Evolutionary conservation across 2,888 invertebrate genomes (phyloP).

Genomic region (Phortica okadai): DNA sequence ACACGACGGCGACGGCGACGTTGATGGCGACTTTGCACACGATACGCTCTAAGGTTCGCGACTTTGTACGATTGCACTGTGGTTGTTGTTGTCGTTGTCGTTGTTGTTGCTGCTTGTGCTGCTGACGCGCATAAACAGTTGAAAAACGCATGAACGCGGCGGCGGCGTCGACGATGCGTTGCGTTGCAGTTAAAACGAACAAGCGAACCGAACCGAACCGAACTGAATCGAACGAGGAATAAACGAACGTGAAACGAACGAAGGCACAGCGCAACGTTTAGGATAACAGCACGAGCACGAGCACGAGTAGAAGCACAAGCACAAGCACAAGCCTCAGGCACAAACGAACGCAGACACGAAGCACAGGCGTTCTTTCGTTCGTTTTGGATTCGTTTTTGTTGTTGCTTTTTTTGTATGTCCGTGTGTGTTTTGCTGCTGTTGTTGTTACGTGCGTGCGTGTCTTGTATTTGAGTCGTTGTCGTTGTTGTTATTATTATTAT

Average conservation of each 20-base stretch:
- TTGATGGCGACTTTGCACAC: background rate
- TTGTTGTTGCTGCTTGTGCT: conserved; percentile 19
- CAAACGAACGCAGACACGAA: background rate
- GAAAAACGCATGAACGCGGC: conserved; percentile 1
- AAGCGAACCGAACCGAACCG: background rate
- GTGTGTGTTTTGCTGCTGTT: background rate
- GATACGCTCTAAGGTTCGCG: background rate
- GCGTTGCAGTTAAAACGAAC: background rate
- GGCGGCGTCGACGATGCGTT: background rate
- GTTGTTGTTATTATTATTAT: background rate
- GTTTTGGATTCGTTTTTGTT: background rate
- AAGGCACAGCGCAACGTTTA: background rate
- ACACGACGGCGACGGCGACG: background rate
- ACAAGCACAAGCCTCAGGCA: background rate
- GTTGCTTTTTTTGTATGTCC: background rate
- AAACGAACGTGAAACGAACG: background rate
- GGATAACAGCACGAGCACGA: background rate
- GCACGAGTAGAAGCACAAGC: background rate
- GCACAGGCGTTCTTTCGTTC: background rate
- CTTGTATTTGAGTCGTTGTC: background rate
- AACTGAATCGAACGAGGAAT: background rate
- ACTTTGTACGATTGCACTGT: conserved; percentile 30
- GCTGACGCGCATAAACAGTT: conserved; percentile 6
- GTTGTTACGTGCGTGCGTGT: no score
- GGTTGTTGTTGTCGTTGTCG: background rate